phyloP scores from a whole-genome alignment of 2,888 invertebrate species.

The Heliothis peltigera region DNA sequence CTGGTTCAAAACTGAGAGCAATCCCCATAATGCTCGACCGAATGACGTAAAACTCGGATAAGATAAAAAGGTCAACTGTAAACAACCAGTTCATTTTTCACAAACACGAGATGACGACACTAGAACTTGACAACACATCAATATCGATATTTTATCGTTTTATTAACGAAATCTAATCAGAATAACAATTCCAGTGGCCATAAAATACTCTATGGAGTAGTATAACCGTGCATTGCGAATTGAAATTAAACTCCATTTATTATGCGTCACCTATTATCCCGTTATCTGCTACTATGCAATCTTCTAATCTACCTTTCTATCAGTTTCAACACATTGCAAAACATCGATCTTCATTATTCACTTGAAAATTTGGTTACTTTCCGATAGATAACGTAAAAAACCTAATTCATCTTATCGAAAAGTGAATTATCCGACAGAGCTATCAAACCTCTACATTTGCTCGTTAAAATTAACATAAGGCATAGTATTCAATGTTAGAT shows the following conservation, averaged over 20 bases:
- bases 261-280: neutral
- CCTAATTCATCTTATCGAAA: constrained; percentile 20
- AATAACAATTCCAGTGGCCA: neutral
- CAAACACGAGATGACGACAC: constrained; percentile 52
- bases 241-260: neutral
- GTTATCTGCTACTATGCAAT: no score
- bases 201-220: constrained; percentile 7
- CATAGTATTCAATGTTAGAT: no score
- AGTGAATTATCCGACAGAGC: neutral
- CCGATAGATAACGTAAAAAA: constrained; percentile 12
- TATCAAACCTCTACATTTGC: no score
- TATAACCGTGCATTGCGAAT: neutral
- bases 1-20: constrained; percentile 12
- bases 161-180: constrained; percentile 17
- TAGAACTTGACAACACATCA: constrained; percentile 21
- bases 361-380: neutral
- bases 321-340: constrained; percentile 6
- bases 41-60: constrained; percentile 43
- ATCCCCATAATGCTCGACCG: constrained; percentile 14
- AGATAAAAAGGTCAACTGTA: constrained; percentile 54
- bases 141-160: constrained; percentile 31
- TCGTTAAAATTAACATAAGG: no score
- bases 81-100: constrained; percentile 32
- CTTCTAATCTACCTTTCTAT: constrained; percentile 5
- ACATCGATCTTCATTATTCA: constrained; percentile 1